Percentiles rank a stretch among this genome's conserved stretches.
phyloP scores from a whole-genome alignment of 2,113 vertebrate species.

The Alaudala cheleensis region DNA sequence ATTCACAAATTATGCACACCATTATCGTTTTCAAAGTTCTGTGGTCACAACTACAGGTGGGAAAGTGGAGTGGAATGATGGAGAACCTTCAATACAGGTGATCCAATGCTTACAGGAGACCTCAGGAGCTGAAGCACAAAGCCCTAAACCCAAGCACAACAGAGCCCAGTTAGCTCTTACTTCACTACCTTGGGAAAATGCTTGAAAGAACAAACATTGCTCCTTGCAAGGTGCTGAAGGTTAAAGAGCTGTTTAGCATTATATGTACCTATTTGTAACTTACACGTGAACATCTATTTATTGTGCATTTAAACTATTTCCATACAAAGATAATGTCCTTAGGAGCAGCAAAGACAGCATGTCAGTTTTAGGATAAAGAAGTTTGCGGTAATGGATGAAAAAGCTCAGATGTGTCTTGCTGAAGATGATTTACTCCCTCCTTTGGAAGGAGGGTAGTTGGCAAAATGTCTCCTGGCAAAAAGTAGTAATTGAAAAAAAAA shows the following conservation, averaged over 20 bases:
- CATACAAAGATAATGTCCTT: background rate
- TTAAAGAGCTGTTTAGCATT: background rate
- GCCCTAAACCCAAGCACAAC: accelerated
- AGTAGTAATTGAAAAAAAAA: background rate
- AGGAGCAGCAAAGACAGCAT: background rate
- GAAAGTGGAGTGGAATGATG: accelerated
- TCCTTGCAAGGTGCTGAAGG: background rate
- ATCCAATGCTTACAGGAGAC: background rate
- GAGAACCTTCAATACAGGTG: background rate
- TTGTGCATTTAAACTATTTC: background rate
- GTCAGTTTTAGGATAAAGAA: background rate
- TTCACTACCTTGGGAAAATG: background rate
- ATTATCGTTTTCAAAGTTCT: background rate
- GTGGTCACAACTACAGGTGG: background rate
- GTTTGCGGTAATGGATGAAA: background rate
- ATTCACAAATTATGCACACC: background rate
- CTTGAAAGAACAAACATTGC: background rate
- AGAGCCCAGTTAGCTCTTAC: background rate
- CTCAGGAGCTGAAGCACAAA: background rate
- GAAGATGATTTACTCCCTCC: background rate
- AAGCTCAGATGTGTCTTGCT: background rate
- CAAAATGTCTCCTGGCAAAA: background rate
- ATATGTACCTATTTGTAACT: background rate
- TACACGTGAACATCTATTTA: background rate
- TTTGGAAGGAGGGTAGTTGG: background rate